Base-by-base conservation (phyloP, 2,797 vertebrate genomes). In the Sebastes matsubarae region DNA sequence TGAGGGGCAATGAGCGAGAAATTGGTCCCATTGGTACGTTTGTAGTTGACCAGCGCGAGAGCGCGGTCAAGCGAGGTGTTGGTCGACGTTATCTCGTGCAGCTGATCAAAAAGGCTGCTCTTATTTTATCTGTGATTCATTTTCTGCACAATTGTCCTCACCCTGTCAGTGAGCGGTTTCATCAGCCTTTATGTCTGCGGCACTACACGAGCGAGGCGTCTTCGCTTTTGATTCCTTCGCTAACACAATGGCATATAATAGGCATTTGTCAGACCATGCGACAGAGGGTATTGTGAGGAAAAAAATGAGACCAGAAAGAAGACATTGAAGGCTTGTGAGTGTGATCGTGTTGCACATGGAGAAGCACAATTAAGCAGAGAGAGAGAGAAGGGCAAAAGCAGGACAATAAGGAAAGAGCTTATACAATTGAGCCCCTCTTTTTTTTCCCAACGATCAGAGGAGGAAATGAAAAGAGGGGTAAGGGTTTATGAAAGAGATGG, bases 21-120 rank as follows among this genome's bases (percentile, higher is more conserved):
- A 91, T 87, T 92, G 89, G 87, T 93, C 89, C 92, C 92, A 10
- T 87, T 79, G 82, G 75, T 88, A 78, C 77, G 38, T 93, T 80
- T 87, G 80, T 82, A 79, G 82, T 88, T 82, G 89, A 92, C 83
- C 85, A 81, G 84, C 55, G 38, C 5, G 14, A 70, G 84, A 81
- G 84, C 58, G 38, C 4, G 16, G 72, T 63, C 22, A 75, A 86
- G 78, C 73, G 57, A 68, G 13, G 1, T 64, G 80, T 75, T 84
- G 71, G 60, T 73, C 25, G 55, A 52, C 18, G 27, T 78, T 80
- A 81, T 88, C 79, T 77, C 65, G 27, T 87, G 80, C 32, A 79
- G 75, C 81, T 86, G 89, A 91, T 92, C 82, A 93, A 92, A 92
- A 92, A 69, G 81, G 57, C n/a, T 16, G 52, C 85, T 83, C 73